Evolutionary conservation across 1,140 invertebrate genomes (phyloP), one percentile per base, ranked within the genome.

Genomic region (Popillia japonica): DNA sequence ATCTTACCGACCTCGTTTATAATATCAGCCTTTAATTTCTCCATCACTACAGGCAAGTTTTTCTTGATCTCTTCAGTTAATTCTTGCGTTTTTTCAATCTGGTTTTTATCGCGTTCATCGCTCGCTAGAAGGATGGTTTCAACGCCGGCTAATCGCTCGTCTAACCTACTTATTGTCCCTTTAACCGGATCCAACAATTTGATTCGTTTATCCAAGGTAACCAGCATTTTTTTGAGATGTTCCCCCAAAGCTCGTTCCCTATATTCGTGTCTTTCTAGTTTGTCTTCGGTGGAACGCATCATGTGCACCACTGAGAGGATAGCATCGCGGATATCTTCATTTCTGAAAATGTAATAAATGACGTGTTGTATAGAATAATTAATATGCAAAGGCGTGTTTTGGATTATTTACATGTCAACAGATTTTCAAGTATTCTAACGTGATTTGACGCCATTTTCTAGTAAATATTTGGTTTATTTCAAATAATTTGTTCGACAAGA

Each of bases 201-300:
- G 72, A 94, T 90, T 44, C 92, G 90, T 83, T 94, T 95, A 61
- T 94, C 94, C n/a, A 96, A 85, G 0, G 89, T 85, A 0, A 88
- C 84, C 41, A 96, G 85, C 0, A 91, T 91, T 85, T 93, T 94
- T 87, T 95, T 96, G 6, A 95, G 82, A 77, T 94, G 90, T 76
- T 96, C 94, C 0, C 93, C 94, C 1, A 95, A 86, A 7, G 93
- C 92, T 55, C 93, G 90, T 84, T 96, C 95, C 14, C 95, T 88
- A 77, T 90, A 91, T 85, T 97, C 95, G 85, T 97, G 95, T 27
- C 95, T 87, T 83, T 96, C 95, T 78, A 97, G 85, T 86, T 96
- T 96, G 82, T 94, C 93, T 64, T 94, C 94, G 77, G 93, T 92
- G 23, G 91, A 90, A 23, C 94, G 89, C 86, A 95, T 92, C 86